These are phyloP conservation scores for Patagioenas fasciata DNA, from an alignment of 2,113 vertebrate genomes.

Conservation along the genomic window DNA sequence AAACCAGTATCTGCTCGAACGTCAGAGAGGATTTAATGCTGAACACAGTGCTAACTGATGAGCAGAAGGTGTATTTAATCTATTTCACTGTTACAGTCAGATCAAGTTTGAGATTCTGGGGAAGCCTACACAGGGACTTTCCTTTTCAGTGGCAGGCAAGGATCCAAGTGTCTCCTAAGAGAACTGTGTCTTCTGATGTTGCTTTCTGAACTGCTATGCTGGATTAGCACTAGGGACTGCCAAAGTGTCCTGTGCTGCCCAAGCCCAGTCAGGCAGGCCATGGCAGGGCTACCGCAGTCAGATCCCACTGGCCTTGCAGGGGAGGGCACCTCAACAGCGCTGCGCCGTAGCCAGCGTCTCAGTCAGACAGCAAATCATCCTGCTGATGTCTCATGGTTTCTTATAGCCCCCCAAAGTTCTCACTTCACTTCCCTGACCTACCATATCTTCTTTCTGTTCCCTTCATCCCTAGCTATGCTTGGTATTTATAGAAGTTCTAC, in stretches of 20 bases:
- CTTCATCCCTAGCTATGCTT: not conserved
- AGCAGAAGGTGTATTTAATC: not conserved
- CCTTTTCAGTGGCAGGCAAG: not conserved
- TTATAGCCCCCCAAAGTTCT: not conserved
- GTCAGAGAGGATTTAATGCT: not conserved
- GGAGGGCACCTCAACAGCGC: not conserved
- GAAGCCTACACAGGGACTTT: not conserved
- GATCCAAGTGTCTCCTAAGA: not conserved
- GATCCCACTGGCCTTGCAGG: not conserved
- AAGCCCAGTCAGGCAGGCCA: not conserved
- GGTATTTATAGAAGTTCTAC: conserved; percentile 23
- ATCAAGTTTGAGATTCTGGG: not conserved
- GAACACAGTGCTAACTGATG: not conserved
- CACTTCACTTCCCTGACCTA: not conserved
- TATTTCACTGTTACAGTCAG: not conserved
- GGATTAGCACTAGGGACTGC: not conserved
- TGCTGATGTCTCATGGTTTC: not conserved
- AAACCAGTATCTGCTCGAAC: not conserved
- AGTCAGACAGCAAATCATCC: not conserved
- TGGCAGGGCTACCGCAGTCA: not conserved
- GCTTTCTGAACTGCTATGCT: not conserved
- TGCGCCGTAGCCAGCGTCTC: not conserved
- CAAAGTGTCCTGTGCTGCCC: not conserved
- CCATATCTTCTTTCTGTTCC: not conserved
- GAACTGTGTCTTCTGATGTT: not conserved